Conservation (phyloP, 2,888 invertebrate genomes). For the Macrosoma leucophasiata region DNA sequence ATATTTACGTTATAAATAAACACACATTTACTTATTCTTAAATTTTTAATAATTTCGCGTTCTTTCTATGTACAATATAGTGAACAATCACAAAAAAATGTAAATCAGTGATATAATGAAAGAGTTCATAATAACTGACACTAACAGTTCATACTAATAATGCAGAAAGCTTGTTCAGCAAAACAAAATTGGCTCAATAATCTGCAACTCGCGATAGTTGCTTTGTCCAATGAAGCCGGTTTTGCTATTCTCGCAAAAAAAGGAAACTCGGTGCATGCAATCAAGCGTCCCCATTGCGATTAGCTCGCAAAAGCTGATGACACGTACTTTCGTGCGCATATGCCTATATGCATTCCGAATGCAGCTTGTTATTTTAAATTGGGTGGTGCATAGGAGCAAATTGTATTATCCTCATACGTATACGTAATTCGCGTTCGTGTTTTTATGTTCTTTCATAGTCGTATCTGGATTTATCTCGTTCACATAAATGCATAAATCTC, state of each 20-base stretch:
- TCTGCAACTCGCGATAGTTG: constrained; percentile 53
- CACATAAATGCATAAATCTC: too few species aligned
- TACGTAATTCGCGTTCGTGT: constrained; percentile 11
- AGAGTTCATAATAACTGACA: too few species aligned
- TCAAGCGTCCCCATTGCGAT: constrained; percentile 54
- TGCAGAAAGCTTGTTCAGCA: constrained; percentile 34
- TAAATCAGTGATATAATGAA: constrained; percentile 4
- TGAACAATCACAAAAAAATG: too few species aligned
- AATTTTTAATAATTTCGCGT: too few species aligned
- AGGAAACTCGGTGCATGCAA: constrained; percentile 45
- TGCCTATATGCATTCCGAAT: constrained; percentile 43
- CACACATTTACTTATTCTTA: too few species aligned
- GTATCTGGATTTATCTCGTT: too few species aligned
- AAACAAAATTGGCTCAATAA: constrained; percentile 63
- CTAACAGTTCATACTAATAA: too few species aligned
- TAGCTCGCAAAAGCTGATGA: constrained; percentile 56
- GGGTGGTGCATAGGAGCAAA: constrained; percentile 28
- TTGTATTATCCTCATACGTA: constrained; percentile 10
- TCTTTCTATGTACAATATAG: too few species aligned
- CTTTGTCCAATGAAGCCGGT: constrained; percentile 59
- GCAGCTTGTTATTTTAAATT: constrained; percentile 63
- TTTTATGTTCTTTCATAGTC: constrained; percentile 9
- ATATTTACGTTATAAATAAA: too few species aligned
- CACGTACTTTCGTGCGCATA: too few species aligned
- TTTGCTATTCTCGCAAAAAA: constrained; percentile 34